phyloP scores from a whole-genome alignment of 2,797 vertebrate genomes.

The Gallinago solitaria region DNA sequence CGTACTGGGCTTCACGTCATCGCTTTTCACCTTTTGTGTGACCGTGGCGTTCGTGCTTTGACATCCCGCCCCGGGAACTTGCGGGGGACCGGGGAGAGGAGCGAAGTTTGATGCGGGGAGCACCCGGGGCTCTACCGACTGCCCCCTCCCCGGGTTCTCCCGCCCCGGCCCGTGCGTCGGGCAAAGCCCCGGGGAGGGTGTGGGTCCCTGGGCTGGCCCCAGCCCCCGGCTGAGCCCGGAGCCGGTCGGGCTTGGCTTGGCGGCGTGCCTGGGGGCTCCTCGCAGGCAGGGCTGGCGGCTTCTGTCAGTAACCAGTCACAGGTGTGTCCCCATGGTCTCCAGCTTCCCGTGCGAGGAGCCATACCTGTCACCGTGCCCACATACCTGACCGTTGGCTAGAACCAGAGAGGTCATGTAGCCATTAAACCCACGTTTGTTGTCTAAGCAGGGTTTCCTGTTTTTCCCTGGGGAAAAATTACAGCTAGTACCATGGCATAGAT shows the following conservation, averaged over 20 bases:
- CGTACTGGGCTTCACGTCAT: neutral
- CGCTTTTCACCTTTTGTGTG: neutral
- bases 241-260: neutral
- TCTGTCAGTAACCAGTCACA: accelerated
- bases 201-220: neutral
- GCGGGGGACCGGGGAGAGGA: neutral
- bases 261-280: neutral
- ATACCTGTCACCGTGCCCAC: no score
- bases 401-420: neutral
- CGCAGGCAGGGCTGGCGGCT: neutral
- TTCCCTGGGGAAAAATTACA: neutral
- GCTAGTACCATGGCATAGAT: neutral
- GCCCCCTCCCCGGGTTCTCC: neutral
- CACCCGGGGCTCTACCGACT: neutral
- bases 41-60: neutral
- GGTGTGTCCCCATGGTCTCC: neutral
- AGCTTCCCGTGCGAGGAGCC: accelerated
- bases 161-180: neutral
- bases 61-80: neutral
- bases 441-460: neutral
- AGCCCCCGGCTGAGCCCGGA: neutral
- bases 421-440: accelerated
- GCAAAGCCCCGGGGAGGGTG: neutral
- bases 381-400: neutral
- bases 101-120: neutral